Percentiles rank a stretch among this genome's conserved stretches.
Evolutionary conservation across 1,140 invertebrate species (phyloP).

Genomic region (Drosophila watanabei): DNA sequence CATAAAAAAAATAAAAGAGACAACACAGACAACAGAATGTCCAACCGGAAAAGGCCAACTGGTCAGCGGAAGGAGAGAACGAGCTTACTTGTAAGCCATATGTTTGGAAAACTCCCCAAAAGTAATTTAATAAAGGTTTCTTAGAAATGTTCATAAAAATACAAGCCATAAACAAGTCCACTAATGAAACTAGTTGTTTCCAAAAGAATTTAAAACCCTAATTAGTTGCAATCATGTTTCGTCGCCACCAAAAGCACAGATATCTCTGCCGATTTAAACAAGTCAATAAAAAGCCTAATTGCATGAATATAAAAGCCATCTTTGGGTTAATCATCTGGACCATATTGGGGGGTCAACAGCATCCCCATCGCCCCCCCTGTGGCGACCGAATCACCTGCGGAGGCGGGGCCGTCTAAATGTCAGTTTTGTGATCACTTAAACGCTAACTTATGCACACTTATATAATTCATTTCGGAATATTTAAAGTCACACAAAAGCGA

Average conservation of each 20-base stretch:
- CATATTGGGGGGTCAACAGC: slow-evolving; percentile 45
- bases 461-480: slow-evolving; percentile 81
- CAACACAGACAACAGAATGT: slow-evolving; percentile 9
- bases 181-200: slow-evolving; percentile 6
- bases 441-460: slow-evolving; percentile 78
- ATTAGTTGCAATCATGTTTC: slow-evolving; percentile 23
- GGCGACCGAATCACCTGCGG: slow-evolving; percentile 14
- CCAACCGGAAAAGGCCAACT: slow-evolving; percentile 43
- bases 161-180: background rate
- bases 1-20: slow-evolving; percentile 69
- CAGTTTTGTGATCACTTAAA: slow-evolving; percentile 75
- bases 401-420: slow-evolving; percentile 63
- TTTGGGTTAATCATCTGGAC: slow-evolving; percentile 46
- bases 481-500: slow-evolving; percentile 59
- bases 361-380: slow-evolving; percentile 7
- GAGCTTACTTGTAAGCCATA: slow-evolving; percentile 2
- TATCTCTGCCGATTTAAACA: slow-evolving; percentile 20
- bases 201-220: slow-evolving; percentile 12
- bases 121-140: slow-evolving; percentile 20
- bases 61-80: slow-evolving; percentile 4
- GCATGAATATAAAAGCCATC: slow-evolving; percentile 64
- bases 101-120: slow-evolving; percentile 16
- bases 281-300: slow-evolving; percentile 67
- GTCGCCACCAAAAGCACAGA: slow-evolving; percentile 8
- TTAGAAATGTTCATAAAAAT: background rate